Evolutionary conservation across 2,113 vertebrate genomes (phyloP), one percentile per base, ranked within the genome.

Genomic region (Percina caprodes): DNA sequence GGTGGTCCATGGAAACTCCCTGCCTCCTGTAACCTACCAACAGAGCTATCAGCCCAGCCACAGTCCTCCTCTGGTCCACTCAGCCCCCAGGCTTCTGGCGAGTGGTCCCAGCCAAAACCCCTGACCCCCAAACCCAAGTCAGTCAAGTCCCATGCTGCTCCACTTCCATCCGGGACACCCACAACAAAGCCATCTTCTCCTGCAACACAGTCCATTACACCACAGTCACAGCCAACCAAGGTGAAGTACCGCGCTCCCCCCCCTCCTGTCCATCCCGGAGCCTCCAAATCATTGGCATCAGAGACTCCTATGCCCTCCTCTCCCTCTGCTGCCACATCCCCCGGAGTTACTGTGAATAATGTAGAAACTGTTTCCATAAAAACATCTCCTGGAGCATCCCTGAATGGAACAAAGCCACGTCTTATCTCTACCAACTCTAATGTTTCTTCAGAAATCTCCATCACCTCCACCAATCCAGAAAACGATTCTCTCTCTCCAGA

Each of bases 201-300:
- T 0, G 2, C 67, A 66, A 5, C 67, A 16, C 74, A 69, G 54
- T 23, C 74, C 23, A 16, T 7, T 24, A 21, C 49, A 4, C 51
- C 74, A 52, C 74, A 75, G 71, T 69, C 82, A 21, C 69, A 84
- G 42, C 5, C 54, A 14, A 12, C 16, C 39, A 92, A 86, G 54
- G 35, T 85, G 52, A 94, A 94, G 74, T 91, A 86, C 49, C 89
- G 61, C 5, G 92, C 92, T 63, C 92, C 92, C 21, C 88, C 16
- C 46, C 91, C 92, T 79, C 91, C 92, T 2, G 45, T 59, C 18
- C 87, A 86, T 19, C 24, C 7, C 33, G 79, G 60, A 71, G 39
- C 16, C n/a, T 76, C 78, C 26, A 80, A 42, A 21, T 59, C 74
- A 23, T 10, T 13, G 1, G 5, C 30, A 5, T 18, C 4, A 1